These are phyloP conservation scores for Triplophysa bombifrons DNA, from an alignment of 2,797 vertebrate genomes.

Conservation along the genomic window DNA sequence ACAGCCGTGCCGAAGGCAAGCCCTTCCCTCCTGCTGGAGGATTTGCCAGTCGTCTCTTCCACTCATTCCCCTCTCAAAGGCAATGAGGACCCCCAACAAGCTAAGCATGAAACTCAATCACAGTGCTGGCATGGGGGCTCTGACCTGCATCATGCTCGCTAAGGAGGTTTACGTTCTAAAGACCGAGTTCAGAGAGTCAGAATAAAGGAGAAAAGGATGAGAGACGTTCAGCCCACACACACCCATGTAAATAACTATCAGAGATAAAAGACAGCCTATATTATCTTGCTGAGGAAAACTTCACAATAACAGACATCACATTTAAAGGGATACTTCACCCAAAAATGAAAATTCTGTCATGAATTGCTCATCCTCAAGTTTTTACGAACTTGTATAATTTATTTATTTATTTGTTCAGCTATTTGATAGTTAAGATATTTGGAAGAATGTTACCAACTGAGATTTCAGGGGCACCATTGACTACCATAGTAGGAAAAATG, in stretches of 20 bases:
- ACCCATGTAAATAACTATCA: not conserved
- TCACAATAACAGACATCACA: not conserved
- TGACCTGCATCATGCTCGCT: constrained; percentile 45
- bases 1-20: constrained; percentile 1
- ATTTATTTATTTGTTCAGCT: too few species aligned
- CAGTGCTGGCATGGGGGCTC: constrained; percentile 51
- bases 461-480: too few species aligned
- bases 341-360: too few species aligned
- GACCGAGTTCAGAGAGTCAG: constrained; percentile 32
- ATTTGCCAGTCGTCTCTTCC: constrained; percentile 26
- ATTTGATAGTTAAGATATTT: too few species aligned
- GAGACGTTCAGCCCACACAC: not conserved
- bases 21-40: constrained; percentile 42
- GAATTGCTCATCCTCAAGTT: too few species aligned
- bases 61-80: constrained; percentile 23
- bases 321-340: too few species aligned
- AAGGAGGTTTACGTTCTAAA: constrained; percentile 36
- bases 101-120: constrained; percentile 61
- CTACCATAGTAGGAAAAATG: too few species aligned
- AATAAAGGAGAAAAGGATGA: constrained; percentile 34
- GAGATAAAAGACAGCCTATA: not conserved
- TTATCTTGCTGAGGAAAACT: not conserved
- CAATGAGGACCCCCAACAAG: constrained; percentile 34
- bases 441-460: too few species aligned
- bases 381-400: too few species aligned